Evolutionary conservation across 2,797 vertebrate genomes (phyloP).

Genomic region (Jordanella pulchra): DNA sequence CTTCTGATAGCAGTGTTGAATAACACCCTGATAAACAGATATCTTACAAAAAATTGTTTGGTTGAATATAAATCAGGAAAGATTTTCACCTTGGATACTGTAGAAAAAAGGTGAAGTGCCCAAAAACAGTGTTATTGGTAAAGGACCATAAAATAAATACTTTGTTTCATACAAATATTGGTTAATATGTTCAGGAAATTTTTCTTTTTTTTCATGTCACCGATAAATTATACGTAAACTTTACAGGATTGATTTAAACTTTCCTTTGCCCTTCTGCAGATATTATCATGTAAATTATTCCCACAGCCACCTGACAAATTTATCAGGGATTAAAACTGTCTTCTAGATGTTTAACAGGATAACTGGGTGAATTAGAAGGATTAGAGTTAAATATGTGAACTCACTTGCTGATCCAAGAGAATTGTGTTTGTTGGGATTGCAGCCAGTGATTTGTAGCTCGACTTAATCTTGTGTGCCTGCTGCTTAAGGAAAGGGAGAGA

Average conservation of each 20-base stretch:
- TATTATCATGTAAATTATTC: slow-evolving; percentile 1
- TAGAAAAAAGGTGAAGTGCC: not conserved
- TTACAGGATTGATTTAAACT: not conserved
- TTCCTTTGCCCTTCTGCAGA: not conserved
- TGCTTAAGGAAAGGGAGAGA: slow-evolving; percentile 46
- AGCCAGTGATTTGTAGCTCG: slow-evolving; percentile 93
- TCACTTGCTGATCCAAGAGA: slow-evolving; percentile 97
- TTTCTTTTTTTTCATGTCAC: not conserved
- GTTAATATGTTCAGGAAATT: not conserved
- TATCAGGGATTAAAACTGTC: not conserved
- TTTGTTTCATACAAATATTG: not conserved
- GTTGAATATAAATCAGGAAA: no score
- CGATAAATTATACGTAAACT: not conserved
- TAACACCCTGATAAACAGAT: not conserved
- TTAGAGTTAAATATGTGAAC: slow-evolving; percentile 44
- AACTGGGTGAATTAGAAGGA: slow-evolving; percentile 7
- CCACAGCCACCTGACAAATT: not conserved
- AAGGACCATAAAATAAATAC: not conserved
- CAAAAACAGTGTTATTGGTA: not conserved
- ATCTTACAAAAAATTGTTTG: not conserved
- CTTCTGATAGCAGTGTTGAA: no score
- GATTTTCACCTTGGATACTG: no score
- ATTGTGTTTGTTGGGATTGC: slow-evolving; percentile 97
- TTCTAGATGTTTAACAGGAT: slow-evolving; percentile 1
- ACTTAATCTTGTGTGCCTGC: slow-evolving; percentile 91